Percentiles rank a stretch among this genome's conserved stretches.
phyloP scores from a whole-genome alignment of 1,140 invertebrate species.

The Sitobion miscanthi region DNA sequence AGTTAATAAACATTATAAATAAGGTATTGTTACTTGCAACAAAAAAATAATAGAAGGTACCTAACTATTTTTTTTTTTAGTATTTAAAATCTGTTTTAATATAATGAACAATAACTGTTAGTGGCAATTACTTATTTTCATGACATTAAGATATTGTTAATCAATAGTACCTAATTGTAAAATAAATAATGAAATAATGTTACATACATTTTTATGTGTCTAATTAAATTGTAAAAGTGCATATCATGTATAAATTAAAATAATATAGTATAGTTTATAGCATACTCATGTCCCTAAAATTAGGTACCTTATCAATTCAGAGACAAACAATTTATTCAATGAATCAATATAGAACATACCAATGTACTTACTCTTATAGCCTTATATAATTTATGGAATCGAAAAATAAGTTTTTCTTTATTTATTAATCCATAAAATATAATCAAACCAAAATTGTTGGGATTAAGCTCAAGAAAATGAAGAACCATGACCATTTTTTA shows the following conservation, averaged over 20 bases:
- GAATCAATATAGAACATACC: not conserved
- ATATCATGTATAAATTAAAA: slow-evolving; percentile 3
- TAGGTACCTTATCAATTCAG: not conserved
- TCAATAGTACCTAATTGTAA: not conserved
- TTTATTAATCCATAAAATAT: not conserved
- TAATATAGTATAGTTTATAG: not conserved
- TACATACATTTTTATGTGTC: not conserved
- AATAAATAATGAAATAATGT: not conserved
- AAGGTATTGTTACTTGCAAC: too few relatives aligned
- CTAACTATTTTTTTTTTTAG: not conserved
- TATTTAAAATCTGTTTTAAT: not conserved
- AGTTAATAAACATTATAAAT: not conserved
- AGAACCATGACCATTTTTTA: not conserved
- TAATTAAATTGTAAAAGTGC: slow-evolving; percentile 13
- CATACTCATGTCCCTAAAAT: not conserved
- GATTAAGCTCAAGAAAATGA: not conserved
- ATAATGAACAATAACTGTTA: not conserved
- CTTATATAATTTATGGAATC: not conserved
- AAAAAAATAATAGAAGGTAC: not conserved
- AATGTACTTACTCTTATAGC: not conserved
- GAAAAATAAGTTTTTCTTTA: not conserved
- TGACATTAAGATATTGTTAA: not conserved
- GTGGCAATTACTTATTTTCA: not conserved
- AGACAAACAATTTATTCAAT: not conserved
- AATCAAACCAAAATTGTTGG: not conserved